A percentile compares a stretch with the other conserved stretches of the same genome.
Conservation (phyloP, 1,140 invertebrate species). For the Acromyrmex charruanus region DNA sequence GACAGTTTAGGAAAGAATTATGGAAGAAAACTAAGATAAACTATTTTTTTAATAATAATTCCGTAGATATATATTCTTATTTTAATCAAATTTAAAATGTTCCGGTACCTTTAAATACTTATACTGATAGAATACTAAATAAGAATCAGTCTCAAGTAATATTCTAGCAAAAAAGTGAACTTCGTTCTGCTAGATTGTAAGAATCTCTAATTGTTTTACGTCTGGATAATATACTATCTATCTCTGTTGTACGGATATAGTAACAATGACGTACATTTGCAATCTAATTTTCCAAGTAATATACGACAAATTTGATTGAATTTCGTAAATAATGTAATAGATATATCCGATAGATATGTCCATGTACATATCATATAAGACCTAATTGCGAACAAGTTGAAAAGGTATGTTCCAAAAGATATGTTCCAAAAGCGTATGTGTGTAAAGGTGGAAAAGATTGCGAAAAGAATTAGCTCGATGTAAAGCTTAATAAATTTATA, state of each 20-base stretch:
- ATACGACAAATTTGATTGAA: background rate
- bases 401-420: conserved; percentile 46
- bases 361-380: conserved; percentile 69
- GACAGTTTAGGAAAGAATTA: conserved; percentile 69
- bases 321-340: background rate
- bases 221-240: conserved; percentile 84
- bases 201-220: conserved; percentile 82
- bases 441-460: conserved; percentile 17
- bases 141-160: conserved; percentile 59
- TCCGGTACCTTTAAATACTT: conserved; percentile 83
- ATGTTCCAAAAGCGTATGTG: conserved; percentile 81
- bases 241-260: conserved; percentile 82
- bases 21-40: conserved; percentile 76
- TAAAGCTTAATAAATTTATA: conserved; percentile 76
- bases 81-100: conserved; percentile 75
- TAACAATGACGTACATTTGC: conserved; percentile 77
- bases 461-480: conserved; percentile 82
- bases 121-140: conserved; percentile 73
- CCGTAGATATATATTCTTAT: background rate
- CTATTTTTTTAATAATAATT: background rate
- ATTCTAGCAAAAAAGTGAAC: conserved; percentile 55
- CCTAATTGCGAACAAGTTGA: conserved; percentile 81
- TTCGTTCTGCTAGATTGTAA: conserved; percentile 74
- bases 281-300: conserved; percentile 71
- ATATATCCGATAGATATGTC: conserved; percentile 23